phyloP scores from a whole-genome alignment of 2,888 invertebrate species.

The Coelinius sp. region DNA sequence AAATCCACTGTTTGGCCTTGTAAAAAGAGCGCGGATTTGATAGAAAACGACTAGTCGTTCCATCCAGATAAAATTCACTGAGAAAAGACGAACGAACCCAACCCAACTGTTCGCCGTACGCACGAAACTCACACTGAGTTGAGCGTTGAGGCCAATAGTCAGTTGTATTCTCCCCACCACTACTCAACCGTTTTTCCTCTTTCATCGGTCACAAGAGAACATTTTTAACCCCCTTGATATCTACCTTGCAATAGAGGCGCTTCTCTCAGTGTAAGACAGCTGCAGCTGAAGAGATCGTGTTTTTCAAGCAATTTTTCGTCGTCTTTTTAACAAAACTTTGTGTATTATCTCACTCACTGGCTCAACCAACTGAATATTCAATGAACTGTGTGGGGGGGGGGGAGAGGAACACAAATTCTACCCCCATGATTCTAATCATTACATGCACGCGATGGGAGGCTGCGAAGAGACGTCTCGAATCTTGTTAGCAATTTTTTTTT shows the following conservation, averaged over 20 bases:
- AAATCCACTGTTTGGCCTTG: not conserved
- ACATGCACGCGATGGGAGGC: constrained; percentile 34
- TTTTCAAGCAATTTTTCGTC: not conserved
- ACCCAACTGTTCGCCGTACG: constrained; percentile 14
- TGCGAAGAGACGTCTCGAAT: constrained; percentile 2
- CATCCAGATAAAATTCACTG: not conserved
- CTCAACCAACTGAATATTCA: constrained; percentile 10
- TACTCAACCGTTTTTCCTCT: constrained; percentile 11
- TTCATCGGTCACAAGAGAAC: not conserved
- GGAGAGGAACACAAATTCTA: constrained; percentile 1
- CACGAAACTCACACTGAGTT: not conserved
- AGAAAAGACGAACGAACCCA: constrained; percentile 11
- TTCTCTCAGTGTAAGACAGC: not conserved
- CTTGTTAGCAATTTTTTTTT: constrained; percentile 20
- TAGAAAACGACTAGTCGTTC: not conserved
- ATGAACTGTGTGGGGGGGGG: not conserved
- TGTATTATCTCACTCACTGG: not conserved
- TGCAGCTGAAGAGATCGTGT: constrained; percentile 11
- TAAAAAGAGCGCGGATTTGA: not conserved
- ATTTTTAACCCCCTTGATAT: constrained; percentile 14
- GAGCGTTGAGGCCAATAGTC: not conserved
- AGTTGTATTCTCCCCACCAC: constrained; percentile 16
- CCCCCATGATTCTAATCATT: constrained; percentile 33
- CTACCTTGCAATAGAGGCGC: constrained; percentile 9
- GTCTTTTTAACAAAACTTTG: not conserved